Conservation (phyloP, 2,113 vertebrate species). For the Corvus cornix region DNA sequence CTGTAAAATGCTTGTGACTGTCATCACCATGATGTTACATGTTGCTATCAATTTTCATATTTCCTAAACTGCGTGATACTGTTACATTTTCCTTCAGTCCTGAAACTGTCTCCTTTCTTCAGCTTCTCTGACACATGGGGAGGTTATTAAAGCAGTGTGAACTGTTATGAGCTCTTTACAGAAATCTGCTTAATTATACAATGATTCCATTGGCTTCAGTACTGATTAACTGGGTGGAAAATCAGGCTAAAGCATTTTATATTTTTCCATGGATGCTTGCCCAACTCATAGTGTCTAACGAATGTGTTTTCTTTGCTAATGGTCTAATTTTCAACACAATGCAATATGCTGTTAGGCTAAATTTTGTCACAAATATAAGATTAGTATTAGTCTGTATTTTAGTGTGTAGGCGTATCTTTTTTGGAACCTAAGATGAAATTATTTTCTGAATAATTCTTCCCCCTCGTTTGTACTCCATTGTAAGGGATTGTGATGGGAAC, state of each 20-base stretch:
- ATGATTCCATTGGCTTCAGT: constrained; percentile 56
- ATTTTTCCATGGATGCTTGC: constrained; percentile 65
- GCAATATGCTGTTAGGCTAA: not conserved
- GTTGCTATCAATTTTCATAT: not conserved
- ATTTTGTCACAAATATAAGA: not conserved
- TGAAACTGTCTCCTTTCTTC: not conserved
- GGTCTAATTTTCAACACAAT: not conserved
- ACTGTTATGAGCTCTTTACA: constrained; percentile 45
- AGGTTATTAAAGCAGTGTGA: constrained; percentile 51
- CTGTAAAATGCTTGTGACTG: constrained; percentile 19
- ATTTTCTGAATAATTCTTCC: not conserved
- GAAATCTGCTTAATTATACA: constrained; percentile 40
- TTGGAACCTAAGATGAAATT: not conserved
- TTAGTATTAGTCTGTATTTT: not conserved
- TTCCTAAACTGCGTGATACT: not conserved
- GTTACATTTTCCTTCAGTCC: not conserved
- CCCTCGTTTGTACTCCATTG: rapidly evolving
- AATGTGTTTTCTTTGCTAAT: constrained; percentile 28
- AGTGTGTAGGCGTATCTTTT: not conserved
- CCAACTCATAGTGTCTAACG: constrained; percentile 21
- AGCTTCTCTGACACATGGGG: not conserved
- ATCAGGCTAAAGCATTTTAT: constrained; percentile 59
- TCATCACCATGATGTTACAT: not conserved
- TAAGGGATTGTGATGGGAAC: not conserved
- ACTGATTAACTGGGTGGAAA: constrained; percentile 68